phyloP scores from a whole-genome alignment of 2,113 vertebrate species.

The Nyctereutes procyonoides region DNA sequence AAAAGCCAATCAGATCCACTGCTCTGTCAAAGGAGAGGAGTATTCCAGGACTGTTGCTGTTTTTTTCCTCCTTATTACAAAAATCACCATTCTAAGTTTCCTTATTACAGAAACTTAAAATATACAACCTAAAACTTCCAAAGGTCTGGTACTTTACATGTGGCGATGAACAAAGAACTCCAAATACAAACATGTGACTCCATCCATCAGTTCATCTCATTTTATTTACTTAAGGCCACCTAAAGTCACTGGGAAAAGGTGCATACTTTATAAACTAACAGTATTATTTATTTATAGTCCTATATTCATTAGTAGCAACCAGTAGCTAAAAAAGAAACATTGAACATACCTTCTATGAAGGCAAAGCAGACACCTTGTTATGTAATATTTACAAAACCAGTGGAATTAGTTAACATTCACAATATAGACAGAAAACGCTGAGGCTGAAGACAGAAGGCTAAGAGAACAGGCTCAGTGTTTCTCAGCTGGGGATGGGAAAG shows the following conservation, averaged over 20 bases:
- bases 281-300: not conserved
- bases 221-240: not conserved
- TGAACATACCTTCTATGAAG: not conserved
- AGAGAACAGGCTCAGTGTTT: not conserved
- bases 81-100: not conserved
- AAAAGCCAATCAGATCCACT: not conserved
- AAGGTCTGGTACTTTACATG: not conserved
- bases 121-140: not conserved
- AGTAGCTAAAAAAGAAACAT: not conserved
- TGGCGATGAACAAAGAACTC: not conserved
- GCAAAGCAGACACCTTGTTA: not conserved
- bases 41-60: not conserved
- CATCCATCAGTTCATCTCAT: not conserved
- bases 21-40: not conserved
- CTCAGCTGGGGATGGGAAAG: no score
- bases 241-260: not conserved
- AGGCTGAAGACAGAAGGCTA: not conserved
- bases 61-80: not conserved
- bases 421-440: not conserved
- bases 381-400: not conserved
- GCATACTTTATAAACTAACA: not conserved
- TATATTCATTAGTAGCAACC: not conserved
- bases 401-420: not conserved
- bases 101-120: not conserved
- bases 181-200: not conserved